Base-by-base conservation (phyloP, 2,797 vertebrate genomes). In the Falco naumanni region DNA sequence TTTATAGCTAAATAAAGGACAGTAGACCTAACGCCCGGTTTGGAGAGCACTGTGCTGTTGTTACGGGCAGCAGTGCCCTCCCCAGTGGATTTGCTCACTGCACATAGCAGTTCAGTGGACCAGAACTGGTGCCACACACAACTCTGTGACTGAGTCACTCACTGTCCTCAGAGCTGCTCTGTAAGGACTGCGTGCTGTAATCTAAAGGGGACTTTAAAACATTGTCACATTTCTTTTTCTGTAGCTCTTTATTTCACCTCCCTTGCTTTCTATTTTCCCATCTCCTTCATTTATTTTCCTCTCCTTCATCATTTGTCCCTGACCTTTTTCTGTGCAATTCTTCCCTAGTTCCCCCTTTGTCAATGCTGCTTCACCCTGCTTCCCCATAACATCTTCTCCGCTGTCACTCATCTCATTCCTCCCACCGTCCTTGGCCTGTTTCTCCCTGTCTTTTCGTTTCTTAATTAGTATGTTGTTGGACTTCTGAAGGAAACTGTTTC, bases 341-440 rank as follows among this genome's bases (percentile, higher is more conserved):
- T 83, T 48, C 70, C 37, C 10, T 26, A 9, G 28, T 33, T 85
- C 9, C 85, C 60, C 77, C 70, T 89, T 94, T 72, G 91, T 91
- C 95, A 88, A 95, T 94, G 91, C 88, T 97, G 89, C 69, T 87
- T 96, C 86, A 90, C 88, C 87, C 92, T 96, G 24, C 43, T 69
- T 97, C 77, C 95, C 93, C 97, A 98, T 97, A 96, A 95, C 95
- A 96, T 74, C 57, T 68, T 94, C 97, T 92, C 84, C 45, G 39
- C 97, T 97, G 96, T 93, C 95, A 87, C 74, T 95, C 20, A 51
- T 95, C 92, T 95, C 90, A 80, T 95, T 95, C 74, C 79, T 97
- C 95, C 94, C 94, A 95, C 87, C 87, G 64, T 53, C 95, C 75
- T 96, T 97, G 85, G 92, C 61, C 93, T 76, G 45, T 94, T 95